A percentile compares a stretch with the other conserved stretches of the same genome.
Conservation (phyloP, 92 coral and sea anemone species). For the Anthopleura xanthogrammica region DNA sequence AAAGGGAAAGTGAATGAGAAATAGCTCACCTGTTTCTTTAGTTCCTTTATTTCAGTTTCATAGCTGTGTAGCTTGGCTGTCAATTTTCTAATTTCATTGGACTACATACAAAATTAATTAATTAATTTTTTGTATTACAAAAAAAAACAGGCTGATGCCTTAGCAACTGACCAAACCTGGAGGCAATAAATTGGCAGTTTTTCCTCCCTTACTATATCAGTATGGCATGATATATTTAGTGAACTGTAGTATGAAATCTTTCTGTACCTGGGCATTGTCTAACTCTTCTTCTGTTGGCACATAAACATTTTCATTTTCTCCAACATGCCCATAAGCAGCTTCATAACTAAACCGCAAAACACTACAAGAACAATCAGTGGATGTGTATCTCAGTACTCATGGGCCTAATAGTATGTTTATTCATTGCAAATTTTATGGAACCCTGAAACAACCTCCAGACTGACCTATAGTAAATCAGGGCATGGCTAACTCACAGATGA, state of each 20-base stretch:
- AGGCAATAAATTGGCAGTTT: no score
- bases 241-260: not conserved
- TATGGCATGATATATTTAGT: not conserved
- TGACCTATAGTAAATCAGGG: not conserved
- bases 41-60: constrained; percentile 42
- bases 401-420: no score
- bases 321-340: constrained; percentile 20
- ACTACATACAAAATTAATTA: constrained; percentile 19
- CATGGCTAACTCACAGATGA: no score
- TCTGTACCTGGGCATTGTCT: constrained; percentile 57
- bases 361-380: not conserved
- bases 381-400: no score
- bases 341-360: constrained; percentile 23
- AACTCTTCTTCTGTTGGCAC: constrained; percentile 62
- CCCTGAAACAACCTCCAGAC: not conserved
- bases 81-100: constrained; percentile 56
- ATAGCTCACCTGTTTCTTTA: constrained; percentile 46
- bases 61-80: constrained; percentile 42
- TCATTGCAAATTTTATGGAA: not conserved
- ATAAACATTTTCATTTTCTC: constrained; percentile 30
- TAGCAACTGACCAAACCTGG: no score
- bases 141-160: no score
- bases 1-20: not conserved
- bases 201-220: no score
- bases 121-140: no score